phyloP scores from a whole-genome alignment of 2,888 invertebrate species.

The Epistrophella euchroma region DNA sequence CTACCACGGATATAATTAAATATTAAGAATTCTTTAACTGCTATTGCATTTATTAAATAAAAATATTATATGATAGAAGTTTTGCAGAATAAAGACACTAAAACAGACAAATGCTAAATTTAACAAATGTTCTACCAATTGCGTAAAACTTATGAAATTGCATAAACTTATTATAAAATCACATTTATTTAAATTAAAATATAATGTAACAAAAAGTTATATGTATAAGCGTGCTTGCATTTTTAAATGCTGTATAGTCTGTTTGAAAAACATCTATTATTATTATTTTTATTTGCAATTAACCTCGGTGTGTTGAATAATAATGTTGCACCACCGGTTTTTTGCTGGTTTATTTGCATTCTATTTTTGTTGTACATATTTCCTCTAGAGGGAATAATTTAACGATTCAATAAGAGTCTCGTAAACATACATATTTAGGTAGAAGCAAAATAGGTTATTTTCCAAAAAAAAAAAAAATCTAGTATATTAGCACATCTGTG shows the following conservation, averaged over 20 bases:
- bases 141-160: conserved; percentile 35
- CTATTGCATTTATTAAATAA: too few relatives aligned
- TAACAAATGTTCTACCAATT: conserved; percentile 34
- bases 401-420: not conserved
- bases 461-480: not conserved
- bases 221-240: conserved; percentile 30
- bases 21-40: too few relatives aligned
- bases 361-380: conserved; percentile 6
- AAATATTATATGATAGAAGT: too few relatives aligned
- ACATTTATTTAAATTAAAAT: conserved; percentile 8
- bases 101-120: too few relatives aligned
- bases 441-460: not conserved
- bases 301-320: not conserved
- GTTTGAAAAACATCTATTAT: conserved; percentile 9
- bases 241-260: conserved; percentile 6
- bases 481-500: not conserved
- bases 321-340: conserved; percentile 27
- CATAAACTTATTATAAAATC: conserved; percentile 48
- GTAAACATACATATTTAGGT: too few relatives aligned
- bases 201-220: conserved; percentile 54
- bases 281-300: conserved; percentile 29
- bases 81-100: too few relatives aligned
- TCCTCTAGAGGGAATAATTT: not conserved
- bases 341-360: conserved; percentile 10
- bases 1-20: too few relatives aligned